Evolutionary conservation across 2,888 invertebrate species (phyloP), one percentile per base, ranked within the genome.

Genomic region (Ormyrus rosae): DNA sequence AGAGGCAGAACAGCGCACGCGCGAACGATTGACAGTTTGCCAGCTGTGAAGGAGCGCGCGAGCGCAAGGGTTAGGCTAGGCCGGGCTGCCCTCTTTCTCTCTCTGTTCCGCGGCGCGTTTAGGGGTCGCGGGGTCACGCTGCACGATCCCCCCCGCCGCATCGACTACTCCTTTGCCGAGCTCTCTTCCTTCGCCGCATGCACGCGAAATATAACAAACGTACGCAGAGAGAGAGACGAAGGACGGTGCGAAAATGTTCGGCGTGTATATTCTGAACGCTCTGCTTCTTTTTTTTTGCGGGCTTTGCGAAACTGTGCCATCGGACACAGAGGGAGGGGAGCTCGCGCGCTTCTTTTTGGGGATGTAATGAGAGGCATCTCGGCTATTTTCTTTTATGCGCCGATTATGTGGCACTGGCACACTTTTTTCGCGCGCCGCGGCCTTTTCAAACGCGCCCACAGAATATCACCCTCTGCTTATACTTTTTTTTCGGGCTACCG

Each of bases 51-150:
- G 71, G 67, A 48, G 70, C 61, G 55, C n/a, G 55, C 85, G 84
- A 85, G 84, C 84, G 84, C 83, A 83, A 68, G 84, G 87, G 87
- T 89, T 84, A 88, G 88, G 89, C 88, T 88, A 87, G 87, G 83
- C 81, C 34, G 34, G 4, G 34, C 34, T 34, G 50, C 11, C 9
- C 34, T 53, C 53, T 45, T 13, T 69, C 19, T 75, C 68, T 71
- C 51, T 60, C 50, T 68, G 55, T 13, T 50, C 34, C 55, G 69
- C 53, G 76, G 48, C 83, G 83, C 84, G 84, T 87, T 87, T 86
- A 84, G 85, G 86, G 86, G 86, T 87, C 85, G 86, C 85, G 86
- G 84, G 88, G 86, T 87, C 87, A 86, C 81, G 82, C 83, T 78
- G 34, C 34, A 4, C 82, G 82, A 79, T 58, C 72, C 70, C 80